Evolutionary conservation across 2,113 vertebrate species (phyloP).

Genomic region (Himantopus leucocephalus): DNA sequence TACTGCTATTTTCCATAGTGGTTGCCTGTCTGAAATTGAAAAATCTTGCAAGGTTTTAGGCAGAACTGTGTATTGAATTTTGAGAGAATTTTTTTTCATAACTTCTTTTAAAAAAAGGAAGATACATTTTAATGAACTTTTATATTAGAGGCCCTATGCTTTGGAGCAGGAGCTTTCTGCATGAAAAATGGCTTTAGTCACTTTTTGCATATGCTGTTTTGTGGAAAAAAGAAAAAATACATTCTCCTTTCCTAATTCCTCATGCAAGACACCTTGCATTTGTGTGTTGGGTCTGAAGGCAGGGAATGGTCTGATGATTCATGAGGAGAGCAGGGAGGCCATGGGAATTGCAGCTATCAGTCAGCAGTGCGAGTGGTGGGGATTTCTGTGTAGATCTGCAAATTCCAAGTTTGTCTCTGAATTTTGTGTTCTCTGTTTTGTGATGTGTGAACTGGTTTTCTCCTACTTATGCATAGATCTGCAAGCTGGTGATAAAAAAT

Average conservation of each 20-base stretch:
- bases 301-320: not conserved
- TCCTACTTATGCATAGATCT: not conserved
- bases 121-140: not conserved
- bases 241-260: not conserved
- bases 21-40: not conserved
- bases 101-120: not conserved
- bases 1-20: not conserved
- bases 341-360: not conserved
- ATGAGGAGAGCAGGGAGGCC: not conserved
- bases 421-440: not conserved
- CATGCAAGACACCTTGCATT: not conserved
- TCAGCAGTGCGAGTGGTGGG: not conserved
- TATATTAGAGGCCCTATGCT: not conserved
- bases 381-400: not conserved
- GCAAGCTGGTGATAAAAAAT: not conserved
- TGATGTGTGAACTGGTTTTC: not conserved
- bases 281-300: not conserved
- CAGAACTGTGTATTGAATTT: not conserved
- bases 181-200: not conserved
- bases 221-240: not conserved
- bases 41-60: not conserved
- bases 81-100: not conserved
- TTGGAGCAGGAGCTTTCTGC: not conserved
- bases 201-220: not conserved
- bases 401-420: not conserved